Conservation (phyloP, 1,140 invertebrate genomes). For the Drosophila pruinosa region DNA sequence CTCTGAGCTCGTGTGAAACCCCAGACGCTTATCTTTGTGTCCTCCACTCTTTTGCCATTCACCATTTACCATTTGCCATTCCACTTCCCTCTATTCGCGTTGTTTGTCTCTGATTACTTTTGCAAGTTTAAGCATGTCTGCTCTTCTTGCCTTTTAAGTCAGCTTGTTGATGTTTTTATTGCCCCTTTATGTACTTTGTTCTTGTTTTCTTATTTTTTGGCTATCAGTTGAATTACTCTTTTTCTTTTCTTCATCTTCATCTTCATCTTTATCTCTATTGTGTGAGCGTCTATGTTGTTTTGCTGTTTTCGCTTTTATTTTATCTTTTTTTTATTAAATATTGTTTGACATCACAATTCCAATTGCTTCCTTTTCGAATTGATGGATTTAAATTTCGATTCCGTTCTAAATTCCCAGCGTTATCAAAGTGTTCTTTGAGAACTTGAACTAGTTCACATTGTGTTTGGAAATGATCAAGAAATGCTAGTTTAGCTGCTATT, state of each 20-base stretch:
- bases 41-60: not conserved
- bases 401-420: not conserved
- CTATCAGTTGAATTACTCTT: slow-evolving; percentile 8
- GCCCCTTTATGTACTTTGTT: not conserved
- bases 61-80: too few species aligned
- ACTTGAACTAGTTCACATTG: too few species aligned
- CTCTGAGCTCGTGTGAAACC: slow-evolving; percentile 20
- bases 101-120: slow-evolving; percentile 24
- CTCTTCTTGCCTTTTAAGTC: slow-evolving; percentile 7
- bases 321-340: not conserved
- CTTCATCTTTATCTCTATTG: slow-evolving; percentile 2
- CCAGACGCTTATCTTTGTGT: slow-evolving; percentile 23
- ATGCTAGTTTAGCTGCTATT: too few species aligned
- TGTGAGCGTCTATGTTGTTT: slow-evolving; percentile 27
- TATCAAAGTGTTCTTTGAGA: too few species aligned
- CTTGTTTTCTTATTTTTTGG: slow-evolving; percentile 7
- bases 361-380: too few species aligned
- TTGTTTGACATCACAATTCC: not conserved
- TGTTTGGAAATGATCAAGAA: too few species aligned
- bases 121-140: slow-evolving; percentile 21
- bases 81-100: not conserved
- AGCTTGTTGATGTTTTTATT: slow-evolving; percentile 53
- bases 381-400: too few species aligned
- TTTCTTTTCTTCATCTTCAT: not conserved
- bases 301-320: slow-evolving; percentile 18